Percentiles rank a stretch among this genome's conserved stretches.
Conservation (phyloP, 1,140 invertebrate species). For the Cyphomyrmex costatus region DNA sequence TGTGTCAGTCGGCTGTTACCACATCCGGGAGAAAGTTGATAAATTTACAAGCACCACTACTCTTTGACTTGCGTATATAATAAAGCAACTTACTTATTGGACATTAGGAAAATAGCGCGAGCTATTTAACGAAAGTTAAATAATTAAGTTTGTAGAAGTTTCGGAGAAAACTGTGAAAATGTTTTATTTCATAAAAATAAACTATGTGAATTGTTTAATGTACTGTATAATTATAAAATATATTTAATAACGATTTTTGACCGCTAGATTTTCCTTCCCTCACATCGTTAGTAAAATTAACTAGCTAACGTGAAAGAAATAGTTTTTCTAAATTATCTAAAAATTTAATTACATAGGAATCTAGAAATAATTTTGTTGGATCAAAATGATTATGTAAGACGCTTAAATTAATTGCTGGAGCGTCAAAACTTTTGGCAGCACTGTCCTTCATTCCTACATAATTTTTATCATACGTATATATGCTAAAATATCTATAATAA, state of each 20-base stretch:
- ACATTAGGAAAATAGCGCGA: not conserved
- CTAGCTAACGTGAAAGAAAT: not conserved
- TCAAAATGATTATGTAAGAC: no score
- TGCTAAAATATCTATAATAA: no score
- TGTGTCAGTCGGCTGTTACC: not conserved
- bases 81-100: not conserved
- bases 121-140: not conserved
- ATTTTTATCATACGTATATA: no score
- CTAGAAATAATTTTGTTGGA: no score
- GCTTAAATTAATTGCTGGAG: no score
- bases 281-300: no score
- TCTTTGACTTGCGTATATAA: not conserved
- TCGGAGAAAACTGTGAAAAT: not conserved
- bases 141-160: not conserved
- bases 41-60: conserved; percentile 9
- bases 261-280: not conserved
- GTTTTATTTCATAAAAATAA: not conserved
- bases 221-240: not conserved
- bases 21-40: conserved; percentile 19
- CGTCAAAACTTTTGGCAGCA: no score
- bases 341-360: no score
- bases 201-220: not conserved
- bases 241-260: not conserved
- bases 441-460: no score
- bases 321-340: no score